A percentile compares a stretch with the other conserved stretches of the same genome.
Evolutionary conservation across 2,113 vertebrate species (phyloP).

Genomic region (Tiliqua scincoides): DNA sequence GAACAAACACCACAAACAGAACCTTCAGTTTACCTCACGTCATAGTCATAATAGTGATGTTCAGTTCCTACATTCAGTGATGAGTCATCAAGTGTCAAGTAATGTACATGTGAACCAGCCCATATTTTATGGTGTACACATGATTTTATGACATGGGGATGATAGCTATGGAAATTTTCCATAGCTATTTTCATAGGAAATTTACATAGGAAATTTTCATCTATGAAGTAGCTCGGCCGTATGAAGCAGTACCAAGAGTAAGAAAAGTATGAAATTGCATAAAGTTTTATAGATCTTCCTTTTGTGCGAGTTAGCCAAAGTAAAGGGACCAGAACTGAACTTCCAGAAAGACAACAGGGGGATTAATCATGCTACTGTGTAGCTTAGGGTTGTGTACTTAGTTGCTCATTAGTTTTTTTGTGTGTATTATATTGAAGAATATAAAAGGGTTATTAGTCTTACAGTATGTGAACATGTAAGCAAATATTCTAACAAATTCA

Average conservation of each 20-base stretch:
- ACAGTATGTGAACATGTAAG: not conserved
- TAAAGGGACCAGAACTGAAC: too few species aligned
- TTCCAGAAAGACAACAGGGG: not conserved
- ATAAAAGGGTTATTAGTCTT: not conserved
- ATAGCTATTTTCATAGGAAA: too few species aligned
- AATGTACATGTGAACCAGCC: not conserved
- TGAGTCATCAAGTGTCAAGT: not conserved
- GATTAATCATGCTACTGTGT: not conserved
- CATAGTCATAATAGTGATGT: not conserved
- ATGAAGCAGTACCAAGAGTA: not conserved
- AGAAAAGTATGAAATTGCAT: not conserved
- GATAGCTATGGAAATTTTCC: too few species aligned
- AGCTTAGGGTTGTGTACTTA: not conserved
- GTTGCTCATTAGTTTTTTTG: not conserved
- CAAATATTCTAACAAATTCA: too few species aligned
- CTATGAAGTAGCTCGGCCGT: not conserved
- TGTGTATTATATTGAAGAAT: not conserved
- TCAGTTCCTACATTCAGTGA: not conserved
- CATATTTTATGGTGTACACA: not conserved
- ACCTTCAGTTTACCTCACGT: not conserved
- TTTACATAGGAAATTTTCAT: not conserved
- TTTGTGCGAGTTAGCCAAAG: not conserved
- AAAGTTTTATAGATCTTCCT: not conserved
- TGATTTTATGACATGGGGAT: not conserved
- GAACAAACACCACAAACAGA: not conserved